Base-by-base conservation (phyloP, 2,888 invertebrate species). In the Mylabris sibirica region DNA sequence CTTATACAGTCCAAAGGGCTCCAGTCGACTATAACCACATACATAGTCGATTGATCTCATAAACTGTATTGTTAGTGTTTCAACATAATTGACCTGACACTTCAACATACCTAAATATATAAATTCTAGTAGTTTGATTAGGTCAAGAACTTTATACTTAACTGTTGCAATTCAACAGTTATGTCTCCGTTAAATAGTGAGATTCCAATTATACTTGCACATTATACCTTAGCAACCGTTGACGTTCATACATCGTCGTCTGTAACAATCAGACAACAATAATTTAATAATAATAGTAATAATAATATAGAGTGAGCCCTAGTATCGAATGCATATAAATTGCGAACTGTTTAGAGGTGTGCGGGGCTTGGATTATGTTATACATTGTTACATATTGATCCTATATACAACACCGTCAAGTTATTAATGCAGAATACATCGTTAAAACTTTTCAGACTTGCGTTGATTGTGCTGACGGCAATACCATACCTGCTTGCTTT, bases 381-480 rank as follows among this genome's bases (percentile, higher is more conserved):
- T 74, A 78, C 75, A 80, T 80, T 79, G 80, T 80, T 78, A 77
- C 78, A 77, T 83, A 84, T 84, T 79, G 84, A 83, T 83, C 83
- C 38, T 41, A 78, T 74, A 53, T 53, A 53, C 75, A 75, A 80
- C 80, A 79, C 81, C 81, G 80, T 81, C 84, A 83, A 84, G 84
- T 84, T 84, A 85, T 84, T 84, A 84, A 84, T 83, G 80, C 82
- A 82, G 80, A 83, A 84, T 84, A 84, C 84, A 83, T 84, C 84
- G 84, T 84, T 84, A 85, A 85, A 85, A 84, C 83, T 84, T 85
- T 85, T 85, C 84, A 84, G 83, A 84, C 84, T 84, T 82, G 83
- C 81, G 80, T 80, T 79, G 80, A 83, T 84, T 84, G 82, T 82
- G 78, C 77, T 77, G 80, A 78, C 78, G 83, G 81, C 80, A 82